phyloP scores from a whole-genome alignment of 1,140 invertebrate species.

The Cardiocondyla obscurior region DNA sequence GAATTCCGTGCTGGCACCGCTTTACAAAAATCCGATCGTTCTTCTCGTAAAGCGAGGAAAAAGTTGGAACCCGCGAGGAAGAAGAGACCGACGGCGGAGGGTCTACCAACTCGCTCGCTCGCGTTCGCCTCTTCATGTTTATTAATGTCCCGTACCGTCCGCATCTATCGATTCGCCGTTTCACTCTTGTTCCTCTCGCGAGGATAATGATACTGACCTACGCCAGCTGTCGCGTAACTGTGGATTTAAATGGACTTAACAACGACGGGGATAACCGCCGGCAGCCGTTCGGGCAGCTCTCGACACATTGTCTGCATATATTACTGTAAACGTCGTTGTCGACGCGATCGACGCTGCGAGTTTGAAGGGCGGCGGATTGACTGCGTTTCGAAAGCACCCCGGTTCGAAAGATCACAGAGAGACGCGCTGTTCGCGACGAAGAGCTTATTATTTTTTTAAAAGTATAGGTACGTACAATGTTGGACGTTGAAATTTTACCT shows the following conservation, averaged over 20 bases:
- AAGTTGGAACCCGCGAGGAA: constrained; percentile 17
- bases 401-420: not conserved
- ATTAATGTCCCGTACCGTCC: constrained; percentile 76
- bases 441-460: too few relatives aligned
- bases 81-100: constrained; percentile 17
- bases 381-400: not conserved
- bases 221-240: constrained; percentile 72
- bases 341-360: constrained; percentile 53
- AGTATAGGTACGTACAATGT: not conserved
- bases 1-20: not conserved
- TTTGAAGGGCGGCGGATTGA: constrained; percentile 7
- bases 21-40: constrained; percentile 37
- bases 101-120: constrained; percentile 25
- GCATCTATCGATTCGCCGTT: constrained; percentile 74
- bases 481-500: not conserved
- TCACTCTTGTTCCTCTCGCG: constrained; percentile 77
- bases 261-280: constrained; percentile 63
- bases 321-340: constrained; percentile 67
- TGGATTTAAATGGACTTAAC: constrained; percentile 71
- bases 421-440: not conserved
- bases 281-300: constrained; percentile 62
- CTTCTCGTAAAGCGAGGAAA: constrained; percentile 22
- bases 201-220: constrained; percentile 80
- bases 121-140: constrained; percentile 75
- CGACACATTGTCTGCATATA: constrained; percentile 71